Evolutionary conservation across 2,888 invertebrate species (phyloP), one percentile per base, ranked within the genome.

Genomic region (Stegana nigrithorax): DNA sequence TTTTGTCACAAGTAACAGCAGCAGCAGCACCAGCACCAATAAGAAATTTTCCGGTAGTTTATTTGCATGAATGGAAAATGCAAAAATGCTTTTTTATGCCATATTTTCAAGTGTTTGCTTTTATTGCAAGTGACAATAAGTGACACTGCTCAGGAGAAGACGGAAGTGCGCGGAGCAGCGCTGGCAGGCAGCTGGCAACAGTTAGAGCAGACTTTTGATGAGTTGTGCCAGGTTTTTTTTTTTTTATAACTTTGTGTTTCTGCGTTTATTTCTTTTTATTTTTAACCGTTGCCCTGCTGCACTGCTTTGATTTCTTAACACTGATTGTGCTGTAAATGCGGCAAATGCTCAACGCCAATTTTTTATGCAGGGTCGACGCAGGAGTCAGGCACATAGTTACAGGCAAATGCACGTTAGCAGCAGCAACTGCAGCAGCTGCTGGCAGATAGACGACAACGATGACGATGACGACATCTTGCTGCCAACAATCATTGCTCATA

Each of bases 321-420:
- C 45, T 71, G 72, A 71, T 79, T 80, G 73, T 73, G 78, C 62
- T 73, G 69, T 69, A 81, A 81, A 72, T 75, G 50, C 26, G 80
- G 68, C 70, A 71, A 75, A 73, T 72, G 69, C 68, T 72, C 57
- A 65, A 67, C 69, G 68, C 68, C 75, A 80, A 71, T 77, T 80
- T 76, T 68, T 76, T 68, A 74, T 75, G 68, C 74, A 74, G 23
- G 72, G 74, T 72, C 68, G 80, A 75, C 78, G 75, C 78, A 72
- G 64, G 55, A 27, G 53, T n/a, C 67, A 62, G 32, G n/a, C n/a
- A n/a, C n/a, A n/a, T n/a, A n/a, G n/a, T n/a, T n/a, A n/a, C n/a
- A n/a, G n/a, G n/a, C n/a, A n/a, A n/a, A n/a, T n/a, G n/a, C n/a
- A n/a, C n/a, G n/a, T n/a, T 63, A 60, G 44, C 58, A 62, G 57